These are phyloP conservation scores for Arrhamphus sclerolepis DNA, from an alignment of 2,797 vertebrate species.

Conservation along the genomic window DNA sequence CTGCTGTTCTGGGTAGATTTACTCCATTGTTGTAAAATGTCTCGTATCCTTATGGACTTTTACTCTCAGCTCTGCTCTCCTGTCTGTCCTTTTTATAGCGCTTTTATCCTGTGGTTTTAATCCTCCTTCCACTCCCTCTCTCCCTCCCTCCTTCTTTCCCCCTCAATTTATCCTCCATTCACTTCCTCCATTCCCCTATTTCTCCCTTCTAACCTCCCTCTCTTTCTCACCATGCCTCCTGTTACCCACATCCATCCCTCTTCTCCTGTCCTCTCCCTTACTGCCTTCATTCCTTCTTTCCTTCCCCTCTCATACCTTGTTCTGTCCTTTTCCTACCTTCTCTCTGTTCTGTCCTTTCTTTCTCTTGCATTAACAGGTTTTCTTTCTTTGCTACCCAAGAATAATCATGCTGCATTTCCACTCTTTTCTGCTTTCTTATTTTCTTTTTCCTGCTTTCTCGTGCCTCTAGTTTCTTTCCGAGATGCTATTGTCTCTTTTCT, in stretches of 20 bases:
- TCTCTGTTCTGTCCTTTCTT: not conserved
- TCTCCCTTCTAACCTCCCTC: not conserved
- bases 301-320: too few species aligned
- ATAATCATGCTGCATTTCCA: too few species aligned
- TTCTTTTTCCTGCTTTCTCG: too few species aligned
- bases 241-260: not conserved
- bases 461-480: too few species aligned
- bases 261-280: not conserved
- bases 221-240: not conserved
- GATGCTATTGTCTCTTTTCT: too few species aligned
- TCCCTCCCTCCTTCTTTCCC: not conserved
- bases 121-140: slow-evolving; percentile 36
- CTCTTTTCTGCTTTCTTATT: too few species aligned
- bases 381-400: not conserved
- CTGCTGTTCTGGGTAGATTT: not conserved
- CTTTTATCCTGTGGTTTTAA: slow-evolving; percentile 57
- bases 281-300: not conserved
- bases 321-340: too few species aligned
- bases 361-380: not conserved
- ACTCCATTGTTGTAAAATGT: not conserved
- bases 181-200: not conserved
- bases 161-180: not conserved
- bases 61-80: not conserved
- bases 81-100: slow-evolving; percentile 58
- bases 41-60: not conserved